phyloP scores from a whole-genome alignment of 2,113 vertebrate genomes.

The Willisornis vidua region DNA sequence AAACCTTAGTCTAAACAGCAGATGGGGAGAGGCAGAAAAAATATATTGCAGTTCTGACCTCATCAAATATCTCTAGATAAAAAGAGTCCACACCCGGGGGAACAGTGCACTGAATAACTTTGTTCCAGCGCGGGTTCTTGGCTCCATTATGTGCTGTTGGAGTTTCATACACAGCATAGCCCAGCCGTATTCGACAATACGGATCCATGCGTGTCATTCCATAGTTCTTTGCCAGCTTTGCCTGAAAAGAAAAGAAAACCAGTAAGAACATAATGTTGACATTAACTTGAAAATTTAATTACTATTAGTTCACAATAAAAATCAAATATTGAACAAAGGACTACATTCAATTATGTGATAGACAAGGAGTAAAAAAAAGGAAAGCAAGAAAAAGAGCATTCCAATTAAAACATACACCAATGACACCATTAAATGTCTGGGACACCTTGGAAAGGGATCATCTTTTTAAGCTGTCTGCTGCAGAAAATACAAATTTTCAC shows the following conservation, averaged over 20 bases:
- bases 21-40: neutral
- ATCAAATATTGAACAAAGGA: neutral
- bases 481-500: neutral
- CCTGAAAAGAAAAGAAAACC: slow-evolving; percentile 70
- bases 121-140: slow-evolving; percentile 98
- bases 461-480: neutral
- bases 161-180: slow-evolving; percentile 95
- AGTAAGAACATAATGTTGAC: neutral
- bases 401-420: neutral
- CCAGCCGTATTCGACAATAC: slow-evolving; percentile 91
- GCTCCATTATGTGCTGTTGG: slow-evolving; percentile 97
- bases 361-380: neutral
- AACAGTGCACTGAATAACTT: slow-evolving; percentile 95
- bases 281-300: neutral
- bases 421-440: neutral
- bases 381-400: neutral
- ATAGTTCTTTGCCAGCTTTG: slow-evolving; percentile 96
- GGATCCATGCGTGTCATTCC: slow-evolving; percentile 99
- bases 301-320: neutral
- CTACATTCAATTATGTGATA: neutral
- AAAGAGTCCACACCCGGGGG: slow-evolving; percentile 95
- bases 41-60: slow-evolving; percentile 76
- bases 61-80: slow-evolving; percentile 98
- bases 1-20: neutral
- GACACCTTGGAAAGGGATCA: neutral